Evolutionary conservation across 2,888 invertebrate genomes (phyloP).

Genomic region (Caenorhabditis angaria): DNA sequence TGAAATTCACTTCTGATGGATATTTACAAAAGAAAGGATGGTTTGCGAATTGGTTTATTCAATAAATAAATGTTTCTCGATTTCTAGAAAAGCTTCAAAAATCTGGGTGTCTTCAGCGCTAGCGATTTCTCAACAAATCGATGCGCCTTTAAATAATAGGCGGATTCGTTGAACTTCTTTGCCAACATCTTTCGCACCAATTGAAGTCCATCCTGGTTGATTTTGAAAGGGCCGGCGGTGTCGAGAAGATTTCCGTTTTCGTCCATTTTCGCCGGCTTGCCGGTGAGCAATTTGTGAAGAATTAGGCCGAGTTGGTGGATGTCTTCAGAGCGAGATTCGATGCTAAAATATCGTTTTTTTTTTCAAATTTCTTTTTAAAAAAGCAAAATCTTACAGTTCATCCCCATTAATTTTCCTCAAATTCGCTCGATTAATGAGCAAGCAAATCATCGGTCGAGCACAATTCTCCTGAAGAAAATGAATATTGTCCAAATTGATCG

Average conservation of each 20-base stretch:
- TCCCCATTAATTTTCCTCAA: not conserved
- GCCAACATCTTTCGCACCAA: not conserved
- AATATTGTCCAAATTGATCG: not conserved
- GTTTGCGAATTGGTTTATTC: conserved; percentile 13
- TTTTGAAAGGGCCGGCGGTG: not conserved
- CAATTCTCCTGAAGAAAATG: not conserved
- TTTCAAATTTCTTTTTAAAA: no score
- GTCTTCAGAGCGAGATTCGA: not conserved
- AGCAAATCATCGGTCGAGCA: not conserved
- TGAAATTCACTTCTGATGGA: conserved; percentile 30
- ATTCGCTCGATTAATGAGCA: not conserved
- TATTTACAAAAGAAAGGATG: conserved; percentile 29
- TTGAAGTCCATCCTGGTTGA: not conserved
- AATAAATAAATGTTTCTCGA: not conserved
- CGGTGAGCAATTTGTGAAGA: not conserved
- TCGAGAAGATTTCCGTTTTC: not conserved
- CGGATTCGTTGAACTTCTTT: not conserved
- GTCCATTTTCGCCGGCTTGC: not conserved
- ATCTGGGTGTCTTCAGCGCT: not conserved
- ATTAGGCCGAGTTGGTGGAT: not conserved
- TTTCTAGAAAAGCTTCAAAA: no score
- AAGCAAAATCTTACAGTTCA: not conserved
- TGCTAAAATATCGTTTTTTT: not conserved
- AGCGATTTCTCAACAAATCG: not conserved
- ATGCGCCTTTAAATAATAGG: not conserved